A percentile compares a stretch with the other conserved stretches of the same genome.
These are phyloP conservation scores for Aplodontia rufa DNA, from an alignment of 2,113 vertebrate genomes.

Conservation along the genomic window DNA sequence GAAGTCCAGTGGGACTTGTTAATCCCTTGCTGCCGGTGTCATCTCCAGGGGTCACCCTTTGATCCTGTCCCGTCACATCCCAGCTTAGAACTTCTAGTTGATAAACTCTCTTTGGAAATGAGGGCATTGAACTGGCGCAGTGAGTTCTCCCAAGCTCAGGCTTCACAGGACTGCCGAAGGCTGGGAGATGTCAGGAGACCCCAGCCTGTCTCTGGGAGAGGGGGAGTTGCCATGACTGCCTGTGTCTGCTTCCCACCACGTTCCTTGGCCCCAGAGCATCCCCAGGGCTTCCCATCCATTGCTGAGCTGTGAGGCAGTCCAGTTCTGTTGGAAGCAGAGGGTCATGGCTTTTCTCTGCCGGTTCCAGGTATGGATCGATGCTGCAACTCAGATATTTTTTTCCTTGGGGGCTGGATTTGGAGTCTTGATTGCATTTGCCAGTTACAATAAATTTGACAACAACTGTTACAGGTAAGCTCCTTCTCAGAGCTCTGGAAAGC, in stretches of 20 bases:
- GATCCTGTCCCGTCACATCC: not conserved
- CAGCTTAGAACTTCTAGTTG: not conserved
- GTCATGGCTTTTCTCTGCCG: not conserved
- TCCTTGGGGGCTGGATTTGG: constrained; percentile 98
- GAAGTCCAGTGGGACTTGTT: not conserved
- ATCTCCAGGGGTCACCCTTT: not conserved
- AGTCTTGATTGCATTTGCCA: constrained; percentile 97
- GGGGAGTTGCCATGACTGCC: not conserved
- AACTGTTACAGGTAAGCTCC: constrained; percentile 96
- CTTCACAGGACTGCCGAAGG: not conserved
- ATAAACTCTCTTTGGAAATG: not conserved
- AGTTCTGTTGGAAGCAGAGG: not conserved
- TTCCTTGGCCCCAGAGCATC: not conserved
- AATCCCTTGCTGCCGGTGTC: not conserved
- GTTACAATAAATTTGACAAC: constrained; percentile 99
- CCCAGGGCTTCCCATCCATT: not conserved
- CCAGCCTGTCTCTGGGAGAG: not conserved
- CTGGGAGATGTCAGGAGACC: not conserved
- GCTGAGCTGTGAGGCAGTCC: rapidly evolving
- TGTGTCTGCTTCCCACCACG: not conserved
- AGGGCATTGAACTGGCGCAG: not conserved
- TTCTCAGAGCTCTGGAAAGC: not conserved
- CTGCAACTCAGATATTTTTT: constrained; percentile 99
- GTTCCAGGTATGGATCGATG: constrained; percentile 97
- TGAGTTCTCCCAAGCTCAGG: not conserved